phyloP scores from a whole-genome alignment of 2,797 vertebrate species.

The Spinibarbus caldwelli region DNA sequence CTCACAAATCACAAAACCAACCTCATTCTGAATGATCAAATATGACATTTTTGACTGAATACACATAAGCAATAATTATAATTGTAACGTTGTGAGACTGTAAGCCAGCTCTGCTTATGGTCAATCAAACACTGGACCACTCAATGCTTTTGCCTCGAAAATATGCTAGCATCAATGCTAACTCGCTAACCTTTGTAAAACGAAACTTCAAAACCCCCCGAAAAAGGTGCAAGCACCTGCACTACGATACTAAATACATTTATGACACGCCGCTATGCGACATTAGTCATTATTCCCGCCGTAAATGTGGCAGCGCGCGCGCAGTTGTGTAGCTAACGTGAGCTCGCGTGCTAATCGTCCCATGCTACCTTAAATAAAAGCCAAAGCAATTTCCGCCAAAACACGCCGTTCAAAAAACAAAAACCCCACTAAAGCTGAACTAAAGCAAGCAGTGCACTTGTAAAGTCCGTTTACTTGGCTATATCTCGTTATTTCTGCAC shows the following conservation, averaged over 20 bases:
- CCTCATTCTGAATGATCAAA: too few relatives aligned
- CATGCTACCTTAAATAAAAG: slow-evolving; percentile 89
- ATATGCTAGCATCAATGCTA: slow-evolving; percentile 28
- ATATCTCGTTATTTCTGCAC: slow-evolving; percentile 6
- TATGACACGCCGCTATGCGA: background rate
- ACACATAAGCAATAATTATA: background rate
- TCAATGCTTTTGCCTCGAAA: slow-evolving; percentile 6
- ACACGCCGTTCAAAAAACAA: slow-evolving; percentile 82
- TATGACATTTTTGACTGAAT: background rate
- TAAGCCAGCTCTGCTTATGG: background rate
- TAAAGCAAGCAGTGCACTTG: slow-evolving; percentile 69
- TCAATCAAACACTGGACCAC: background rate
- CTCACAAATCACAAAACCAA: background rate
- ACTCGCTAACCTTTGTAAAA: slow-evolving; percentile 23
- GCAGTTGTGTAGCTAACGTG: slow-evolving; percentile 9
- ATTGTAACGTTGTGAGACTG: background rate
- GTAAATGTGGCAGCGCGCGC: slow-evolving; percentile 58
- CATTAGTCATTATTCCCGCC: background rate
- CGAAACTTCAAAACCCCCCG: background rate
- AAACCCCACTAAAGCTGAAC: slow-evolving; percentile 77
- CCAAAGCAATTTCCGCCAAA: slow-evolving; percentile 84
- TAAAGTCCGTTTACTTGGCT: background rate
- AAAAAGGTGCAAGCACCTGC: background rate
- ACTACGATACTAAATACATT: background rate
- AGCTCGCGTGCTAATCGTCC: slow-evolving; percentile 66